These are phyloP conservation scores for Corapipo altera DNA, from an alignment of 2,113 vertebrate species.

Conservation along the genomic window DNA sequence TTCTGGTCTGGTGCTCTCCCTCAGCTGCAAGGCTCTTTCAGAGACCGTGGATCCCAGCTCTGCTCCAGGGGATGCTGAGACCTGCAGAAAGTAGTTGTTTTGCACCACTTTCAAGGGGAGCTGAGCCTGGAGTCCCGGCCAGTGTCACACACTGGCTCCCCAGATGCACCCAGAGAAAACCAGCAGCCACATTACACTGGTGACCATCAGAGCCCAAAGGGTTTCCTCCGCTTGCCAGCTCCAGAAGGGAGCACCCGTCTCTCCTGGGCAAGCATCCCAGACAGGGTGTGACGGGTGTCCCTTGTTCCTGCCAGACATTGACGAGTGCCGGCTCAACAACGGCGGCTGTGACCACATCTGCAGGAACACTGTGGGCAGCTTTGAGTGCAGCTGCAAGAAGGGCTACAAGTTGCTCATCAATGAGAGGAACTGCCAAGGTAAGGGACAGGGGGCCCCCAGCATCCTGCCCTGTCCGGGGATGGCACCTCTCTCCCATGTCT, in stretches of 20 bases:
- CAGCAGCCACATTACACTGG: background rate
- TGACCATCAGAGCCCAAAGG: background rate
- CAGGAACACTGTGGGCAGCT: constrained; percentile 96
- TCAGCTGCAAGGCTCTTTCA: background rate
- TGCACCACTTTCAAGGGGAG: background rate
- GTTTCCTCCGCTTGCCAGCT: rapidly evolving
- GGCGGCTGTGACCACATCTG: constrained; percentile 97
- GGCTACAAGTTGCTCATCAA: constrained; percentile 98
- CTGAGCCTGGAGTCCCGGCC: background rate
- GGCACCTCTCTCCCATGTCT: rapidly evolving
- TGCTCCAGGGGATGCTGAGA: rapidly evolving
- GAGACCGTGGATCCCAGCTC: background rate
- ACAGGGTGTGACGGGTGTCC: rapidly evolving
- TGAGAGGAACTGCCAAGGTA: constrained; percentile 95
- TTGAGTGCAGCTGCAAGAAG: constrained; percentile 97
- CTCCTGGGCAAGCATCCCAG: background rate
- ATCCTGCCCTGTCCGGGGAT: background rate
- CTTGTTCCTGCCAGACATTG: constrained; percentile 85
- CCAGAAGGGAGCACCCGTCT: background rate
- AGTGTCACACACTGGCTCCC: background rate
- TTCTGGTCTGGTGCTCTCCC: background rate
- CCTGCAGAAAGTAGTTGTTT: background rate
- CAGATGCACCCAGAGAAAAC: background rate
- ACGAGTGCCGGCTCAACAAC: constrained; percentile 93
- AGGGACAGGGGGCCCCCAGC: background rate